Base-by-base conservation (phyloP, 2,113 vertebrate species). In the Dascyllus trimaculatus region DNA sequence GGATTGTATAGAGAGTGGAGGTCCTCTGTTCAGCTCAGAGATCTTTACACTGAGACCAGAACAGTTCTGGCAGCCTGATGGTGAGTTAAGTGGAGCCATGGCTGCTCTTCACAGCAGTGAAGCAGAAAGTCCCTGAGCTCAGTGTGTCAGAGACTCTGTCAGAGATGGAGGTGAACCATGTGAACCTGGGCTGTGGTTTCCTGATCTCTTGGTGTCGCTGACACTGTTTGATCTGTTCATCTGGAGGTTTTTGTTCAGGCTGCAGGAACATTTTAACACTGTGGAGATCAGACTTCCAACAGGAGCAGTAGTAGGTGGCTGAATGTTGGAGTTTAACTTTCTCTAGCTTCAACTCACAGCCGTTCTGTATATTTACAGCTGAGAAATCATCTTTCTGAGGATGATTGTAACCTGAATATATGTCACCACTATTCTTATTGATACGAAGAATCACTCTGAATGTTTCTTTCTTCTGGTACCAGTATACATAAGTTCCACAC, bases 171-270 rank as follows among this genome's bases (percentile, higher is more conserved):
- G 73, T 38, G 62, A 61, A 61, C 45, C 7, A 54, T 57, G 54
- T 80, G 48, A 64, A 62, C 58, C 64, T 80, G 68, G 53, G 65
- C 69, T 72, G 68, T 72, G 77, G 77, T 75, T 75, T 70, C 7
- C 61, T 65, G 68, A 7, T 65, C 11, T 60, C 70, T 67, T 65
- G 32, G 22, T 78, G 61, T 54, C 71, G 63, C 59, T 8, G 2
- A 74, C 71, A 29, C 63, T 75, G 43, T 72, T 66, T 35, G 32
- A 35, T 35, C 32, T 70, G 66, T 25, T 35, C 48, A 46, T 38
- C 60, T 63, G 32, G 1, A 11, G 80, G 64, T 82, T 82, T 76
- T 81, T 71, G 72, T 76, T 53, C 72, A 76, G 72, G 65, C 59
- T 48, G 71, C 66, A 71, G 15, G 60, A 8, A 71, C 53, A 52